Evolutionary conservation across 2,888 invertebrate species (phyloP), one percentile per base, ranked within the genome.

Genomic region (Autographa pulchrina): DNA sequence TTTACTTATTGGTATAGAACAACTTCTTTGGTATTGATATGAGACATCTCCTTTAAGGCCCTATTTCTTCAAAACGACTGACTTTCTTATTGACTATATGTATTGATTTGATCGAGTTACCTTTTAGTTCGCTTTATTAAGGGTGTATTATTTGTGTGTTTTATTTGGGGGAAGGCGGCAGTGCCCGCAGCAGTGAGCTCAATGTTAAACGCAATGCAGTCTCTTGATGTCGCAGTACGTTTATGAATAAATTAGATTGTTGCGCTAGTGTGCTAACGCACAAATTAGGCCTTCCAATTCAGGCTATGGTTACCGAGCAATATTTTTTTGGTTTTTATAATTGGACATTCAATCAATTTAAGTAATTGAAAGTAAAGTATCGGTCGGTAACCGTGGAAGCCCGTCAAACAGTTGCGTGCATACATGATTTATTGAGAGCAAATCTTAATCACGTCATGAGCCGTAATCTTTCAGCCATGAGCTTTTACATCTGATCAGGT

Each of bases 101-200:
- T 73, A 70, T 75, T 75, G 69, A 74, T 83, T 73, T 85, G 74
- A 78, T 67, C 70, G 67, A 75, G 67, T 78, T 77, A 76, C 72
- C 62, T 69, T 77, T 82, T 74, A 77, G 83, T 85, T 75, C 68
- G 85, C 85, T 86, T 86, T 88, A 90, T 89, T 91, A 91, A 93
- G 92, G 92, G 90, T 91, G 90, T 92, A 89, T 92, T 93, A 92
- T 94, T 94, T 94, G 92, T 93, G 91, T 93, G 91, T 93, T 93
- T 94, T 93, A 92, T 94, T 93, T 92, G 92, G 92, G 93, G 92
- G 97, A 97, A 97, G 96, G 97, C 97, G 94, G 97, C 97, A 96
- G 97, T 97, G 95, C 97, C 97, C 94, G 96, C 97, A 94, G 97
- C 97, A 95, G 96, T 97, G 96, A 97, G 97, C 96, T 96, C 97